Evolutionary conservation across 1,140 invertebrate species (phyloP), one percentile per base, ranked within the genome.

Genomic region (Neodiprion virginianus): DNA sequence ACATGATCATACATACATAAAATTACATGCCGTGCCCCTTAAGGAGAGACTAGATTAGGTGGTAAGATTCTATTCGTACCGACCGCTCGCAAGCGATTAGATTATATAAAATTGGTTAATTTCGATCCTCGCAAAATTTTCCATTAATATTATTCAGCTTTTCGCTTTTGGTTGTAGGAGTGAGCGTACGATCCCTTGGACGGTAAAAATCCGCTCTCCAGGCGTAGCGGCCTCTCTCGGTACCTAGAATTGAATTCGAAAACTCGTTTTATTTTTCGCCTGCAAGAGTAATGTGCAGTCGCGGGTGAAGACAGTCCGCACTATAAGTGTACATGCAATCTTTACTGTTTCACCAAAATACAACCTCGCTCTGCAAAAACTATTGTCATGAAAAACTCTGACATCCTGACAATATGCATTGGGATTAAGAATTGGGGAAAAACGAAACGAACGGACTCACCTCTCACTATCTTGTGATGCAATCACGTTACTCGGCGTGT

Each of bases 201-300:
- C 14, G 87, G 87, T 11, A 88, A 81, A 76, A 88, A 88, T 11
- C 87, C 87, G 14, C 85, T 77, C 76, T 88, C 86, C 71, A 88
- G 74, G 78, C 85, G 84, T 67, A 88, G 85, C 50, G 87, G 87
- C 71, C 86, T 84, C 74, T 88, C 87, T 73, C 79, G 81, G 72
- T 88, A 88, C 74, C 87, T 88, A 74, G 21, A 83, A 84, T 69
- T 28, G 78, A 79, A 79, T 23, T 49, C 23, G 10, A 21, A 69
- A 14, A 69, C 28, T 69, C 28, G 28, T 40, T 40, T 40, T 40
- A 40, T 5, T 40, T 40, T 40, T 40, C 5, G 28, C 28, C 28
- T 40, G 5, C 17, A 21, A 21, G 17, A 21, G 17, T 21, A 21
- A 21, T 21, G 17, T 21, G 17, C 17, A 21, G 17, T 0, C 17